These are phyloP conservation scores for Cryptoprocta ferox DNA, from an alignment of 2,797 vertebrate genomes.

Conservation along the genomic window DNA sequence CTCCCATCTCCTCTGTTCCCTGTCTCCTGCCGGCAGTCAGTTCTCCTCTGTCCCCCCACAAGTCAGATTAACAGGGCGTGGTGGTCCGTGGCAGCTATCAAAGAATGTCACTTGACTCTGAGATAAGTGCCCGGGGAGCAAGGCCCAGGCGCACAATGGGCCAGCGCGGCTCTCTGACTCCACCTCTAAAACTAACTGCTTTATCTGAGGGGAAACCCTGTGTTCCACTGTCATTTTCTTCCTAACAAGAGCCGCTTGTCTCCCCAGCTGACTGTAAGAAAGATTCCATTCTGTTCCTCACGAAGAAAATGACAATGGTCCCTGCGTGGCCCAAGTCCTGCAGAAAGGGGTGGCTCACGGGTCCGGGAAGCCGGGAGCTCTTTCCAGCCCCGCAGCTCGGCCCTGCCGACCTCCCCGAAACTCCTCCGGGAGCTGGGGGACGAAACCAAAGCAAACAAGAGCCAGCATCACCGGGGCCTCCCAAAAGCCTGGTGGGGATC, in stretches of 20 bases:
- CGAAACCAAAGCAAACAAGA: neutral
- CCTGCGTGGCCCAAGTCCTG: neutral
- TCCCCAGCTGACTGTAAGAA: slow-evolving; percentile 61
- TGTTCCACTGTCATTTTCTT: slow-evolving; percentile 42
- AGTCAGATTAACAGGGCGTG: neutral
- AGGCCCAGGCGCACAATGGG: slow-evolving; percentile 18
- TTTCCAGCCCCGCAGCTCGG: neutral
- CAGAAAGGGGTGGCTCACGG: accelerated
- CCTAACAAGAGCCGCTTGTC: slow-evolving; percentile 54
- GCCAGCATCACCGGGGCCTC: neutral
- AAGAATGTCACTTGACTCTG: slow-evolving; percentile 27
- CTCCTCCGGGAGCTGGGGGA: neutral
- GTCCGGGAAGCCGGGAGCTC: accelerated
- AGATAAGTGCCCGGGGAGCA: neutral
- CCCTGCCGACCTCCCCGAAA: accelerated
- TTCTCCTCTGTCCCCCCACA: neutral
- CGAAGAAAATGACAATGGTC: neutral
- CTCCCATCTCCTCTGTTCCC: neutral
- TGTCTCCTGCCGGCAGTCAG: neutral
- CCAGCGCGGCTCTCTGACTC: slow-evolving; percentile 38
- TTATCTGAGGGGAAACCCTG: neutral
- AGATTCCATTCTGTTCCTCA: slow-evolving; percentile 46
- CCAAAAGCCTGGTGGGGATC: neutral
- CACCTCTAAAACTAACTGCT: slow-evolving; percentile 34
- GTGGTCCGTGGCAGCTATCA: neutral